These are phyloP conservation scores for Sphaerophoria rueppellii DNA, from an alignment of 2,888 invertebrate species.

Conservation along the genomic window DNA sequence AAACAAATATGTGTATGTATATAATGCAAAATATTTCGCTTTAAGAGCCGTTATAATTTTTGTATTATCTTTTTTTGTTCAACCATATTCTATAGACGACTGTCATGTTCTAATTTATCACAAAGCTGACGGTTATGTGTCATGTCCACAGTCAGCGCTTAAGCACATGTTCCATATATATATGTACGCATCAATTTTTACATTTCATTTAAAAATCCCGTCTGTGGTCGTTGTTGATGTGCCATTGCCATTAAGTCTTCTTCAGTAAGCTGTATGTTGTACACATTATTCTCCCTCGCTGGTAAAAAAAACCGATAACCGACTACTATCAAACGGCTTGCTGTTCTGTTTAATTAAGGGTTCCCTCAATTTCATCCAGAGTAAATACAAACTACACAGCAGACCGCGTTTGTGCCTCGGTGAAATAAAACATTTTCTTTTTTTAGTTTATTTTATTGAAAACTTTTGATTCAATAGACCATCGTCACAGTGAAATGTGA, in stretches of 20 bases:
- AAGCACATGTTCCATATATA: conserved; percentile 40
- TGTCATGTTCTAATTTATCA: conserved; percentile 10
- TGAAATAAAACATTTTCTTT: background rate
- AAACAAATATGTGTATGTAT: too few relatives aligned
- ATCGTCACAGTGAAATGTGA: conserved; percentile 22
- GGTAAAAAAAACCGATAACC: conserved; percentile 3
- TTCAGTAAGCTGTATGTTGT: background rate
- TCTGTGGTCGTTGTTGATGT: background rate
- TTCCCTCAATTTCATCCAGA: conserved; percentile 22
- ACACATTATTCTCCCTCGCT: conserved; percentile 47
- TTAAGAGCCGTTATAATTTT: background rate
- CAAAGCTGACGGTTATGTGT: conserved; percentile 54
- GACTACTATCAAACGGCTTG: conserved; percentile 43
- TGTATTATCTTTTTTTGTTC: background rate
- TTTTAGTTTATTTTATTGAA: background rate
- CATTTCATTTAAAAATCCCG: conserved; percentile 50
- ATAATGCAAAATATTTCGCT: too few relatives aligned
- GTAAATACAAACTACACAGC: conserved; percentile 11
- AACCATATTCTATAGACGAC: conserved; percentile 6
- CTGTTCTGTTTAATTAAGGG: conserved; percentile 58
- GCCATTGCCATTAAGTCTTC: conserved; percentile 12
- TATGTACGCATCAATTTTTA: conserved; percentile 18
- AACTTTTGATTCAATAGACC: background rate
- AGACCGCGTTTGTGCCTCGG: background rate
- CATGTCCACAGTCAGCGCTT: conserved; percentile 24